Evolutionary conservation across 2,888 invertebrate species (phyloP), one percentile per base, ranked within the genome.

Genomic region (Reticulitermes lucifugus): DNA sequence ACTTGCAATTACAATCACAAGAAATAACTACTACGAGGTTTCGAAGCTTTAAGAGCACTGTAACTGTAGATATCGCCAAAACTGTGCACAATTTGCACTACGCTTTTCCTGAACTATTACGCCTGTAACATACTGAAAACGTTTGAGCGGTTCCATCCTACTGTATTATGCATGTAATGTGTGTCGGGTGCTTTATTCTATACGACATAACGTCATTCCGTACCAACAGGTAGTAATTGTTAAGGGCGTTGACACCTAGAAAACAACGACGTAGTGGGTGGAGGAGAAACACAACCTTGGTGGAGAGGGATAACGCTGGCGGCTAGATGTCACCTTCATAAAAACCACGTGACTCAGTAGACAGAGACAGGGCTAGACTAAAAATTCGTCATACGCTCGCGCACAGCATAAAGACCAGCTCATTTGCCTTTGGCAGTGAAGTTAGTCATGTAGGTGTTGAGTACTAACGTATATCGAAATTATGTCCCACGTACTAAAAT

Each of bases 231-330:
- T 73, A 73, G 73, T 73, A 73, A 73, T 73, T 73, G 73, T 73
- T 41, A 3, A 41, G 73, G 73, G 41, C 73, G 73, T 73, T 73
- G 73, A 73, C 73, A 73, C 41, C 73, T 2, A 71, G 41, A 73
- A 73, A 73, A 35, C 35, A 73, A 73, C 73, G 29, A 73, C 73
- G 73, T 73, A 73, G 73, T 73, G 73, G 73, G 73, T 73, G 41
- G 71, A 73, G 73, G 41, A 41, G 41, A 73, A 25, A 7, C 41
- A 21, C 41, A 41, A 41, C 73, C 73, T 73, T 73, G 73, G 21
- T 14, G 21, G 1, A 25, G 25, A 65, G 35, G 22, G 73, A 41
- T 41, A 73, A 35, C 41, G 65, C 65, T 65, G 25, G 65, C 65
- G 65, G 73, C 35, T 73, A 73, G 41, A 73, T 73, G 73, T 73